Evolutionary conservation across 2,888 invertebrate genomes (phyloP).

Genomic region (Troilus luridus): DNA sequence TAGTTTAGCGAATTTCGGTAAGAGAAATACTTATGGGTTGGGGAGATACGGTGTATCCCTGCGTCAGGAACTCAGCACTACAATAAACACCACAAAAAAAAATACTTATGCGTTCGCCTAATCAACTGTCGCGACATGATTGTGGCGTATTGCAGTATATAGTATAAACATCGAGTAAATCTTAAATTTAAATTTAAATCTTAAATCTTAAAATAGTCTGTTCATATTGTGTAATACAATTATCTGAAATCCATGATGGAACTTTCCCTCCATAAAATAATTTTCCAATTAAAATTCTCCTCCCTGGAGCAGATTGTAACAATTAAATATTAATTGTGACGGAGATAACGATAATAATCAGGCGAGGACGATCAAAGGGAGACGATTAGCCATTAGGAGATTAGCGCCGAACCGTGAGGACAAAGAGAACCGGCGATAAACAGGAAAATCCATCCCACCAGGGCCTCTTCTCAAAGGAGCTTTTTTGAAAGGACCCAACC

Average conservation of each 20-base stretch:
- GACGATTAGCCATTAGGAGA: neutral
- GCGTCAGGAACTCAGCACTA: too few relatives aligned
- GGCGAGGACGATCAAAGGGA: neutral
- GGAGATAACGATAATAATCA: neutral
- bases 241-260: neutral
- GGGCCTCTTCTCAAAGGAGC: neutral
- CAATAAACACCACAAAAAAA: too few relatives aligned
- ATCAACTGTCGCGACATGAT: too few relatives aligned
- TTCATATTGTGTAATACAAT: neutral
- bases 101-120: too few relatives aligned
- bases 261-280: neutral
- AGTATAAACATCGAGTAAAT: too few relatives aligned
- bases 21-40: too few relatives aligned
- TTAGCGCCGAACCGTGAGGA: neutral
- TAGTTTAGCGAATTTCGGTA: too few relatives aligned
- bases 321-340: neutral
- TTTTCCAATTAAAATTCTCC: neutral
- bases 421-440: neutral
- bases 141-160: too few relatives aligned
- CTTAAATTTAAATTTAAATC: too few relatives aligned
- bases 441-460: neutral
- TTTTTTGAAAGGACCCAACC: neutral
- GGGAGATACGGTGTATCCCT: too few relatives aligned
- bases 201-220: too few relatives aligned
- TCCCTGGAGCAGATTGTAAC: neutral